Percentiles rank a stretch among this genome's conserved stretches.
Conservation (phyloP, 2,888 invertebrate species). For the Strigamia maritima region DNA sequence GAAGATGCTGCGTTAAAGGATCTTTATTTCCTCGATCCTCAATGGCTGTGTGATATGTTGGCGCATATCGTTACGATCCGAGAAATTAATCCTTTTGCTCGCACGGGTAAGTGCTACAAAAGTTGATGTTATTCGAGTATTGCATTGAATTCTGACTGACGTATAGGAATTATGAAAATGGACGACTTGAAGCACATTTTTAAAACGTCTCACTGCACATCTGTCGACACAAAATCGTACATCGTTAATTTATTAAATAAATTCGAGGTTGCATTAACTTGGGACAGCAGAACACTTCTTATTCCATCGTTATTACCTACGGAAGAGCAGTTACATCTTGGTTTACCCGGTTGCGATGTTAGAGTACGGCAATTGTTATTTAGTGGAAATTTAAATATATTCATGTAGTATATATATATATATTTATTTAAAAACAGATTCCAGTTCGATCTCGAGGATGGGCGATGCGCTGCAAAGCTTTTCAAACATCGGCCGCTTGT, state of each 20-base stretch:
- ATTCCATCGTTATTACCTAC: slow-evolving; percentile 86
- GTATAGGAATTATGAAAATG: slow-evolving; percentile 78
- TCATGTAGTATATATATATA: background rate
- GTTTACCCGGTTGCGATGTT: slow-evolving; percentile 53
- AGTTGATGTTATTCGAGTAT: background rate
- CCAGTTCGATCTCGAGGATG: slow-evolving; percentile 67
- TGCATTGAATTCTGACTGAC: slow-evolving; percentile 36
- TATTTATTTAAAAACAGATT: slow-evolving; percentile 50
- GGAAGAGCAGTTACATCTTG: slow-evolving; percentile 63
- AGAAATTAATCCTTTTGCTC: slow-evolving; percentile 94
- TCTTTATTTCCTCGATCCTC: slow-evolving; percentile 93
- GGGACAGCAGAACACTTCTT: slow-evolving; percentile 85
- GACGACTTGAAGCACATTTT: slow-evolving; percentile 89
- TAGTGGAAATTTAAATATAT: background rate
- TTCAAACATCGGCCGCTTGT: slow-evolving; percentile 54
- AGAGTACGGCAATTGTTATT: slow-evolving; percentile 46
- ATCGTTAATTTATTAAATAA: slow-evolving; percentile 89
- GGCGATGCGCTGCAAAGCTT: slow-evolving; percentile 63
- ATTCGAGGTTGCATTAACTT: slow-evolving; percentile 94
- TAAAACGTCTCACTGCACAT: slow-evolving; percentile 76
- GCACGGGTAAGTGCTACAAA: slow-evolving; percentile 62
- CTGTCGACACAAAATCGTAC: slow-evolving; percentile 67
- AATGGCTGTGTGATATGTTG: slow-evolving; percentile 97
- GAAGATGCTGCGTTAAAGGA: slow-evolving; percentile 92
- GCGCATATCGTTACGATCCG: slow-evolving; percentile 94